phyloP scores from a whole-genome alignment of 2,888 invertebrate species.

The Leptinotarsa haldemani region DNA sequence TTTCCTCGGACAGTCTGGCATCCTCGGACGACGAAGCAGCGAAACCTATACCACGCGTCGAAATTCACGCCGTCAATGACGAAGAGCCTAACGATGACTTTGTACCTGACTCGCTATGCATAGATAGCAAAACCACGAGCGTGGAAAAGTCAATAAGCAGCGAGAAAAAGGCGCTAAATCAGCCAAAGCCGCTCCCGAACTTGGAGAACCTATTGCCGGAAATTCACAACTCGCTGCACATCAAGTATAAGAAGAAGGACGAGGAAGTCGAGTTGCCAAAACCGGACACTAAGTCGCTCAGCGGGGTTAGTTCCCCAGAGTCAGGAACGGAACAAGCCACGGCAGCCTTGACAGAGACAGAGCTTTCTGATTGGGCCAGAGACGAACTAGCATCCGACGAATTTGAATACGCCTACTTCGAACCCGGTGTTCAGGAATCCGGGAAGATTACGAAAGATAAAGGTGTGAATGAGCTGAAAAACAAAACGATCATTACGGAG shows the following conservation, averaged over 20 bases:
- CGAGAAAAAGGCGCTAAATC: constrained; percentile 64
- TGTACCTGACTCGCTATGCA: constrained; percentile 59
- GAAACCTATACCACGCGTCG: constrained; percentile 53
- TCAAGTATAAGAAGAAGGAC: constrained; percentile 46
- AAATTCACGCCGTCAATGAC: constrained; percentile 63
- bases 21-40: constrained; percentile 53
- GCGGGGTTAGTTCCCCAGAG: constrained; percentile 67
- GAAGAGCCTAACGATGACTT: constrained; percentile 62
- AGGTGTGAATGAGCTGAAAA: constrained; percentile 59
- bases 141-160: constrained; percentile 57
- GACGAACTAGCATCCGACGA: constrained; percentile 84
- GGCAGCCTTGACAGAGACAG: constrained; percentile 81
- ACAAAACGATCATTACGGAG: constrained; percentile 54
- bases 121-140: constrained; percentile 11
- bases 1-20: constrained; percentile 74
- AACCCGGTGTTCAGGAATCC: constrained; percentile 55
- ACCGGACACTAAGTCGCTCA: constrained; percentile 47
- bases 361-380: constrained; percentile 90
- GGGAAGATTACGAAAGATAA: constrained; percentile 47
- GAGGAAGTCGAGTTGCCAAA: neutral
- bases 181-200: constrained; percentile 63
- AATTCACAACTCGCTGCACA: constrained; percentile 56
- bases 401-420: constrained; percentile 75
- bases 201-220: constrained; percentile 56
- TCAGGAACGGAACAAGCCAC: constrained; percentile 78